These are phyloP conservation scores for Rhabdophis nuchalis DNA, from an alignment of 2,797 vertebrate genomes.

Conservation along the genomic window DNA sequence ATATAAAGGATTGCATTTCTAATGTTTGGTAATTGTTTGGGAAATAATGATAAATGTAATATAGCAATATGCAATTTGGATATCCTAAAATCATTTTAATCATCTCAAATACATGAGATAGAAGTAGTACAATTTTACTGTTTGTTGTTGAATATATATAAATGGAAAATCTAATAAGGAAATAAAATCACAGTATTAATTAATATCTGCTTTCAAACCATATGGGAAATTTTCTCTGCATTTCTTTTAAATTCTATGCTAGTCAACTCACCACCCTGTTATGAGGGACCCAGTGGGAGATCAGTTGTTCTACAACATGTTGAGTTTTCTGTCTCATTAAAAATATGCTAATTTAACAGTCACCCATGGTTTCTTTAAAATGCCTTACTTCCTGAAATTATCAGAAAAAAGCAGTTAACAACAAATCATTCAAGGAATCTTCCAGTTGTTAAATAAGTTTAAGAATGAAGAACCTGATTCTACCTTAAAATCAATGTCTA, in stretches of 20 bases:
- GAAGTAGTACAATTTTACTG: background rate
- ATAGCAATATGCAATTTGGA: background rate
- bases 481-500: no score
- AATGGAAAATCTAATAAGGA: background rate
- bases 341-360: conserved; percentile 22
- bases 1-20: background rate
- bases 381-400: background rate
- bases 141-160: background rate
- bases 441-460: background rate
- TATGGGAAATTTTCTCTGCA: background rate
- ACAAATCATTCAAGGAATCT: background rate
- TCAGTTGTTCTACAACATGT: background rate
- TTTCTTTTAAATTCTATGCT: background rate
- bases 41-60: background rate
- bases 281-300: background rate
- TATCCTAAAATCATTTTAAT: background rate
- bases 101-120: background rate
- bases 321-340: conserved; percentile 16
- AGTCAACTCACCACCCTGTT: background rate
- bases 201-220: conserved; percentile 5
- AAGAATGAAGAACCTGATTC: background rate
- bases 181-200: background rate
- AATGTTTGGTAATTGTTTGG: background rate
- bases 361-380: conserved; percentile 1
- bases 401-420: background rate